Base-by-base conservation (phyloP, 2,797 vertebrate genomes). In the Cottoperca gobio region DNA sequence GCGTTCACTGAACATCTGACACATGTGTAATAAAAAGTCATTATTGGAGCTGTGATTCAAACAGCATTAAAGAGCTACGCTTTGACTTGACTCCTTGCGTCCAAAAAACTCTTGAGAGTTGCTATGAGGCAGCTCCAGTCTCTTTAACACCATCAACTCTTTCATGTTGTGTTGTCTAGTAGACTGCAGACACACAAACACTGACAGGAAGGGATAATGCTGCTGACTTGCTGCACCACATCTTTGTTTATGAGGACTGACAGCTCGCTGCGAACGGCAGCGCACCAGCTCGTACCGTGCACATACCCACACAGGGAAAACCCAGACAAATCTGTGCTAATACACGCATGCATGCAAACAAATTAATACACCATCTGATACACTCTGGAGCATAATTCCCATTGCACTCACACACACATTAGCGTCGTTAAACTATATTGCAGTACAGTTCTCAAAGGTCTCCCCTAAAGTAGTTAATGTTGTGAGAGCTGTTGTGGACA, bases 171-270 rank as follows among this genome's bases (percentile, higher is more conserved):
- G 45, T 70, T 63, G 82, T 75, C 79, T 87, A 14, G 78, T 71
- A 84, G 77, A 71, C 82, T 75, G 79, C 84, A 57, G 49, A 73
- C 54, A n/a, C 82, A 53, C 70, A 82, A 82, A 87, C 84, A 43
- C 79, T 79, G 87, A 88, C 83, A 84, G 85, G 77, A 82, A 62
- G 83, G 40, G 74, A 89, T 82, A 78, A 86, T 76, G 79, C 75
- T 76, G 79, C 79, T 50, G 85, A 88, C 83, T 84, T n/a, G 71
- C 82, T 63, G 59, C 8, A 76, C 71, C 78, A 55, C 74, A 70
- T 82, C 84, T 88, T 76, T 74, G 70, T 87, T 88, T 76, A 93
- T 86, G 69, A 86, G 84, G 79, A 84, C 84, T 89, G 88, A 90
- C 90, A 89, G 82, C 68, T 87, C 24, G 60, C 74, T 16, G 62